A percentile compares a stretch with the other conserved stretches of the same genome.
Evolutionary conservation across 2,797 vertebrate species (phyloP).

Genomic region (Clarias laeviceps): DNA sequence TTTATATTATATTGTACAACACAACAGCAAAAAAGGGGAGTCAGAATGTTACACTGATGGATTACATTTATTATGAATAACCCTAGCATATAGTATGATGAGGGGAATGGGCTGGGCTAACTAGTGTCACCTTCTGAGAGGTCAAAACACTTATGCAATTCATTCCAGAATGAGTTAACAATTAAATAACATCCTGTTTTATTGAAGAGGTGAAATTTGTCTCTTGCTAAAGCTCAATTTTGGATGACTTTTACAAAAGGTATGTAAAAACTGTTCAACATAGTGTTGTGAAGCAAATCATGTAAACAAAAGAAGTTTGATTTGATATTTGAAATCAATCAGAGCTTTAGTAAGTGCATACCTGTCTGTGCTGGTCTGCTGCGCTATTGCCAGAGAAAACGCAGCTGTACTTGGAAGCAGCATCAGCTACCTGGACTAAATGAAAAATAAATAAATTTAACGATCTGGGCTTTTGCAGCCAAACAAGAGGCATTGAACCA

Average conservation of each 20-base stretch:
- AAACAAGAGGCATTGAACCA: not conserved
- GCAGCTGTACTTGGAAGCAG: slow-evolving; percentile 30
- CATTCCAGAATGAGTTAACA: not conserved
- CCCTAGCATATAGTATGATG: not conserved
- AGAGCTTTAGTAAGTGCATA: slow-evolving; percentile 35
- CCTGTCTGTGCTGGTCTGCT: slow-evolving; percentile 52
- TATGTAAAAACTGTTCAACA: too few relatives aligned
- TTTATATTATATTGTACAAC: not conserved
- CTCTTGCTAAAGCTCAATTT: not conserved
- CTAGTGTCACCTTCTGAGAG: not conserved
- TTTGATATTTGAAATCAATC: too few relatives aligned
- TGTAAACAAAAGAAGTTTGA: too few relatives aligned
- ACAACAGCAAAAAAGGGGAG: too few relatives aligned
- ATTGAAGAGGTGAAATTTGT: not conserved
- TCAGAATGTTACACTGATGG: not conserved
- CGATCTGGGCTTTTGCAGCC: not conserved
- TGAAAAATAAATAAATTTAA: not conserved
- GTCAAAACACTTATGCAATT: not conserved
- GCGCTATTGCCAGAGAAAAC: slow-evolving; percentile 53
- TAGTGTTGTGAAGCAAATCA: too few relatives aligned
- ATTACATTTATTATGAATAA: not conserved
- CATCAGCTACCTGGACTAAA: slow-evolving; percentile 59
- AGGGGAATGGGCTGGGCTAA: not conserved
- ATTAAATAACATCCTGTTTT: not conserved
- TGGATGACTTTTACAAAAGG: too few relatives aligned